Evolutionary conservation across 2,888 invertebrate species (phyloP), one percentile per base, ranked within the genome.

Genomic region (Blastobasis lacticolella): DNA sequence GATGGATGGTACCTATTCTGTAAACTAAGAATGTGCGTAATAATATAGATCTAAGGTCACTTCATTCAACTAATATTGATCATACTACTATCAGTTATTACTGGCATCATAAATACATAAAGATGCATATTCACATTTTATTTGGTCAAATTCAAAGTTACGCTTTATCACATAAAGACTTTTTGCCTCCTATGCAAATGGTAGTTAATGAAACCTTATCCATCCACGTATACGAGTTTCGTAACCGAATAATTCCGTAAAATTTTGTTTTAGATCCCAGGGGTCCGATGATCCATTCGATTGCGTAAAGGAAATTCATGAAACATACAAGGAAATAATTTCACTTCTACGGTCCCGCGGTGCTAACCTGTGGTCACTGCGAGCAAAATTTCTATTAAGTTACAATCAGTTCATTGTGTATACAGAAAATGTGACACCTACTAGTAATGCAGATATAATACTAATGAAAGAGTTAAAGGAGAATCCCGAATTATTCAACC

Each of bases 381-480:
- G 82, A 65, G 71, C 87, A 6, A 82, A 68, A 55, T 86, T 74
- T 65, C 64, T 88, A 6, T 63, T 88, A 23, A 85, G 81, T 57
- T 69, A 78, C 55, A 81, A 83, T 37, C 86, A 88, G 63, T 87
- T 82, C 62, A 60, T 73, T 36, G 64, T 73, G 45, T 84, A 75
- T 61, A 60, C 70, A 37, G 70, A 80, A 60, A 72, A 79, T 56
- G 65, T 75, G 41, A 65, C 78, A 5, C 64, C 79, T 5, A 81
- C 73, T 61, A 66, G 69, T 59, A 78, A 78, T 53, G 73, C 81
- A 45, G 85, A 87, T 52, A 78, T 79, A 45, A 61, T 73, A 52
- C 59, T 77, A 38, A 73, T 67, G 4, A 62, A 67, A 60, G 68
- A 80, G 59, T 68, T 87, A 5, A 49, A 77, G 53, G 58, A 57